Conservation (phyloP, 1,140 invertebrate genomes). For the Papilio polyxenes region DNA sequence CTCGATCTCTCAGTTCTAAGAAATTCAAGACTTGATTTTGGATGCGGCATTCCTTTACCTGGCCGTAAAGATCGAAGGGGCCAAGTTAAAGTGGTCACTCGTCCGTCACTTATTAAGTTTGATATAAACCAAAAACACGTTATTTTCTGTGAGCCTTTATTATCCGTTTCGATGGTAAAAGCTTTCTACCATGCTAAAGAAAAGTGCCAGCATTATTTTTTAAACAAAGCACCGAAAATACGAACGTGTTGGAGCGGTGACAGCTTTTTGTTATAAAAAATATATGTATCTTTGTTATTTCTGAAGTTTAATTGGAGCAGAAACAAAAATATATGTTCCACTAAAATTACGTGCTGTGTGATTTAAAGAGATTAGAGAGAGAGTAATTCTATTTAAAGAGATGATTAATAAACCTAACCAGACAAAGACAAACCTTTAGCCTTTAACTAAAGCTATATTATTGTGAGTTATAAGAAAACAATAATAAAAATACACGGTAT, state of each 20-base stretch:
- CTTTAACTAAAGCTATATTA: too few relatives aligned
- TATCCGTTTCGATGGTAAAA: constrained; percentile 24
- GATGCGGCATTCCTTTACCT: constrained; percentile 30
- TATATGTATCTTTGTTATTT: neutral
- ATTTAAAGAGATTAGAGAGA: too few relatives aligned
- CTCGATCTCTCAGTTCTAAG: constrained; percentile 31
- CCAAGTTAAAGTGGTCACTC: neutral
- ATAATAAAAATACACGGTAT: too few relatives aligned
- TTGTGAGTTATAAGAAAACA: too few relatives aligned
- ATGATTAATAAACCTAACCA: neutral
- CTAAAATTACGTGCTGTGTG: neutral
- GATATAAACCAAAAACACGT: constrained; percentile 29
- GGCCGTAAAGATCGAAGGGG: constrained; percentile 21
- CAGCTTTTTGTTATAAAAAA: neutral
- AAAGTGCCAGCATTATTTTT: constrained; percentile 28
- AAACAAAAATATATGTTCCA: neutral
- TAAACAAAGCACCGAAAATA: constrained; percentile 24
- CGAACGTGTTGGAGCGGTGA: neutral
- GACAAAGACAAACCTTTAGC: too few relatives aligned
- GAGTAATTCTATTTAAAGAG: neutral
- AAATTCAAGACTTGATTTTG: constrained; percentile 27
- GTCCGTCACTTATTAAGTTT: constrained; percentile 13
- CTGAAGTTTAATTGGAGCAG: neutral
- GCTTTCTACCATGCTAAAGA: constrained; percentile 13
- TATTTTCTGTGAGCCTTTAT: constrained; percentile 29